Conservation (phyloP, 2,113 vertebrate genomes). For the Zosterops lateralis region DNA sequence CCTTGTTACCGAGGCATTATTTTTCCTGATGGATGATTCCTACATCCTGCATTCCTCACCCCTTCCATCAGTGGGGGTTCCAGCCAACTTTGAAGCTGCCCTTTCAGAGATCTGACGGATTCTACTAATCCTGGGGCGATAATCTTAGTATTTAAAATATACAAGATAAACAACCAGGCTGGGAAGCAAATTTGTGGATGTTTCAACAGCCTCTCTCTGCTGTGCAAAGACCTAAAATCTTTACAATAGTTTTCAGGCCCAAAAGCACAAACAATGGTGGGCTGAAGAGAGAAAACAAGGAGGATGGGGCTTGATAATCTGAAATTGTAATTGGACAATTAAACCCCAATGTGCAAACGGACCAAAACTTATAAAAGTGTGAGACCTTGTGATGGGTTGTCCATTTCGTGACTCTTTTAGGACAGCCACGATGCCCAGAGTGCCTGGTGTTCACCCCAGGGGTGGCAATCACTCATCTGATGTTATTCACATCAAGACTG, state of each 20-base stretch:
- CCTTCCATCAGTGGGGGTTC: neutral
- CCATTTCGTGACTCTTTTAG: neutral
- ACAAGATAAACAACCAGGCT: neutral
- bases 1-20: neutral
- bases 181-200: neutral
- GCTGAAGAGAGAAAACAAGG: neutral
- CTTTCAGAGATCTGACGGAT: neutral
- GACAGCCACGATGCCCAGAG: neutral
- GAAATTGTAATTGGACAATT: neutral
- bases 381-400: neutral
- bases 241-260: neutral
- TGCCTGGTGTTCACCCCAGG: fast-evolving
- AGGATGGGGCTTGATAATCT: neutral
- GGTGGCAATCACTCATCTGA: neutral
- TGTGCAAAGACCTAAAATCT: neutral
- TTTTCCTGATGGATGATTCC: neutral
- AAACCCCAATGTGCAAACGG: neutral
- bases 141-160: neutral
- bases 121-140: neutral
- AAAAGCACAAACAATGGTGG: neutral
- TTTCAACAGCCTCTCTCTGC: neutral
- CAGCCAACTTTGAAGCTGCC: neutral
- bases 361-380: neutral
- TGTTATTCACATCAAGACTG: neutral
- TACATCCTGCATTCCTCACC: neutral